Conservation (phyloP, 35 echinoderm and acorn worm species). For the Holothuria glaberrima region DNA sequence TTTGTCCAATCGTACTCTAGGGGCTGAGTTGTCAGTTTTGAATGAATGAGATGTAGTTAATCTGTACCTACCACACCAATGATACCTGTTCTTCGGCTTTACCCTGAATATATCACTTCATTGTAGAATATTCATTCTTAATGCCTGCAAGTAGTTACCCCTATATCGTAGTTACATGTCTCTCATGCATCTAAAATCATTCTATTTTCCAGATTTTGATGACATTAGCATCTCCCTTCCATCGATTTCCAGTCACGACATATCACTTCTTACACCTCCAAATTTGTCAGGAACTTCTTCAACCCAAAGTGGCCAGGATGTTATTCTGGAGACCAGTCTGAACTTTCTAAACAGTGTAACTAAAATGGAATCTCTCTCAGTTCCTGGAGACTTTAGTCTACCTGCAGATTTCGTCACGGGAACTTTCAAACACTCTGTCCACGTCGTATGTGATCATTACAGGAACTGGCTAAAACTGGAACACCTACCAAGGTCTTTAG, state of each 20-base stretch:
- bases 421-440: background rate
- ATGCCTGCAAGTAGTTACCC: too few species aligned
- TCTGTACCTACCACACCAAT: too few species aligned
- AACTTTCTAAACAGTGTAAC: slow-evolving; percentile 20
- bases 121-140: too few species aligned
- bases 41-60: too few species aligned
- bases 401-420: background rate
- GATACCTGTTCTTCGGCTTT: too few species aligned
- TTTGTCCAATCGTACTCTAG: too few species aligned
- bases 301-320: background rate
- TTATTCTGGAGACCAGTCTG: background rate
- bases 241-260: background rate
- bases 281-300: background rate
- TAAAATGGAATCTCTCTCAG: background rate
- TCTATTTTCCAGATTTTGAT: too few species aligned
- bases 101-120: too few species aligned
- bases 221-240: too few species aligned
- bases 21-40: too few species aligned
- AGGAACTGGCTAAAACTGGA: background rate
- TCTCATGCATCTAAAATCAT: too few species aligned
- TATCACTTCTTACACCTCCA: background rate
- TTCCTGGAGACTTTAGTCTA: background rate
- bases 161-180: too few species aligned
- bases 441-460: background rate
- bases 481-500: background rate